These are phyloP conservation scores for Dryomyza anilis DNA, from an alignment of 2,888 invertebrate genomes.

Conservation along the genomic window DNA sequence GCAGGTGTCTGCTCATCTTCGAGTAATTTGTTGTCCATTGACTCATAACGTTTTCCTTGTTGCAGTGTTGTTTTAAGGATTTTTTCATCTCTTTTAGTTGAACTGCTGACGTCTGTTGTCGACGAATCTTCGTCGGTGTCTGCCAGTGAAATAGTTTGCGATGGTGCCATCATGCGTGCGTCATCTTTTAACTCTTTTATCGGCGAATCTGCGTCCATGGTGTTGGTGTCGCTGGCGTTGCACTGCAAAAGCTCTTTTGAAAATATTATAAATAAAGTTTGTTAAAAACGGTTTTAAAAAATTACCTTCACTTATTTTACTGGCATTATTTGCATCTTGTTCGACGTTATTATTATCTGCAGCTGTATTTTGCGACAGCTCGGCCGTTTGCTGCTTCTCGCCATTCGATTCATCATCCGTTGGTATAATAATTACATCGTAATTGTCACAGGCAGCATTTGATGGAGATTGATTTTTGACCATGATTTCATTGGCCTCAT, in stretches of 20 bases:
- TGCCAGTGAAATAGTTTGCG: conserved; percentile 38
- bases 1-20: conserved; percentile 37
- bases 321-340: conserved; percentile 1
- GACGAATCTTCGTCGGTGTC: conserved; percentile 52
- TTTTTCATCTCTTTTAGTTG: conserved; percentile 42
- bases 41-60: conserved; percentile 21
- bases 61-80: conserved; percentile 10
- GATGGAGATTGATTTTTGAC: conserved; percentile 23
- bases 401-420: conserved; percentile 43
- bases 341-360: not conserved
- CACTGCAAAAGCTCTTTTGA: too few relatives aligned
- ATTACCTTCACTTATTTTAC: not conserved
- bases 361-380: not conserved
- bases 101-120: conserved; percentile 45
- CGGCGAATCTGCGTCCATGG: not conserved
- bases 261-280: too few relatives aligned
- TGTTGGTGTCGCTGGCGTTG: not conserved
- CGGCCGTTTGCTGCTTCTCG: conserved; percentile 18
- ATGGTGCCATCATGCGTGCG: conserved; percentile 3
- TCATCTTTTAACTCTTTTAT: not conserved
- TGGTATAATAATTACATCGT: conserved; percentile 44
- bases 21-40: not conserved
- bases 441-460: conserved; percentile 40
- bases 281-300: not conserved
- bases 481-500: not conserved